phyloP scores from a whole-genome alignment of 1,140 invertebrate genomes.

The Pissodes strobi region DNA sequence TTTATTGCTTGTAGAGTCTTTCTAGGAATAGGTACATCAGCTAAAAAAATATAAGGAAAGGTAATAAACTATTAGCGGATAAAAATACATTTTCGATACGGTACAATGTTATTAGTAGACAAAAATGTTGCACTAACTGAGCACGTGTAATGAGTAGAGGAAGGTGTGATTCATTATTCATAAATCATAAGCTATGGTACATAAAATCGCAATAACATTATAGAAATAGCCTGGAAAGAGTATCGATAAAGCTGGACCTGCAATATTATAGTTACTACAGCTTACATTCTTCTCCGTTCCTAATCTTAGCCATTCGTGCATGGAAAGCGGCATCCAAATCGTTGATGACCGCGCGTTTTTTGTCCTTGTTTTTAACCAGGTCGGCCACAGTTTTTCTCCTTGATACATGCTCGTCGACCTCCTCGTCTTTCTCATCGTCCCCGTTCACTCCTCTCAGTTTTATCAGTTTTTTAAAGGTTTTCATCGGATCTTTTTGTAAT shows the following conservation, averaged over 20 bases:
- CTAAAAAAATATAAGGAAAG: constrained; percentile 5
- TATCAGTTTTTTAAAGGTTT: constrained; percentile 36
- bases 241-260: too few relatives aligned
- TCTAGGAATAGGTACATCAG: constrained; percentile 17
- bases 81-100: too few relatives aligned
- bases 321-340: constrained; percentile 33
- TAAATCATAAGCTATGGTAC: not conserved
- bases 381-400: constrained; percentile 38
- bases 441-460: constrained; percentile 55
- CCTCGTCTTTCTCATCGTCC: constrained; percentile 50
- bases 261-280: too few relatives aligned
- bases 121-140: too few relatives aligned
- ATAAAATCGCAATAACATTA: too few relatives aligned
- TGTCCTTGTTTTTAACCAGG: constrained; percentile 31
- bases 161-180: not conserved
- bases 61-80: too few relatives aligned
- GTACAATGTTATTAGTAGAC: too few relatives aligned
- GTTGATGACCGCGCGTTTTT: constrained; percentile 29
- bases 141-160: not conserved
- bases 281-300: not conserved
- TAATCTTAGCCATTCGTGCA: constrained; percentile 19
- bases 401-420: constrained; percentile 39
- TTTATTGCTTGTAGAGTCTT: constrained; percentile 24
- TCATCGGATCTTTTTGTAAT: constrained; percentile 34
- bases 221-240: too few relatives aligned